Evolutionary conservation across 30 jellyfish, hydroid and myxozoan species (phyloP).

Genomic region (Aurelia aurita): DNA sequence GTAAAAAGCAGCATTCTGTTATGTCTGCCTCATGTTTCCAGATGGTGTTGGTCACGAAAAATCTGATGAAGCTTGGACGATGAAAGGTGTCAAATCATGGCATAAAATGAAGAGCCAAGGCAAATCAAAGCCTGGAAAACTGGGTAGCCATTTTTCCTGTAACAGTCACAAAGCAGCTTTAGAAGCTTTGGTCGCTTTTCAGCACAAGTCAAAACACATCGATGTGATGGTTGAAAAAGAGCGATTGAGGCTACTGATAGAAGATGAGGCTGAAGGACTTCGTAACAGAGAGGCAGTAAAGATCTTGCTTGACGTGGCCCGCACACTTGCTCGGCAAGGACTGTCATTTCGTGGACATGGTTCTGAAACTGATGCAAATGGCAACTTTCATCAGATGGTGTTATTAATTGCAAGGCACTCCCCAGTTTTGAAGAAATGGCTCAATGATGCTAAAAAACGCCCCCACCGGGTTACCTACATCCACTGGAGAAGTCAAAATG

Average conservation of each 20-base stretch:
- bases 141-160: constrained; percentile 40
- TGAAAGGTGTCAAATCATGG: constrained; percentile 39
- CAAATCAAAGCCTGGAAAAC: constrained; percentile 33
- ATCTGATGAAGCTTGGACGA: constrained; percentile 49
- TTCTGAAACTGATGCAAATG: constrained; percentile 34
- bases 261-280: constrained; percentile 5
- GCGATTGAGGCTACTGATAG: constrained; percentile 1
- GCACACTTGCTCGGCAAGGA: constrained; percentile 52
- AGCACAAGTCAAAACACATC: background rate
- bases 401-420: constrained; percentile 36
- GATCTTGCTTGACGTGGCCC: constrained; percentile 17
- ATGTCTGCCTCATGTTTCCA: constrained; percentile 19
- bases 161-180: constrained; percentile 20
- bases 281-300: constrained; percentile 1
- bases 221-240: constrained; percentile 8
- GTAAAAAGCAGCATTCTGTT: constrained; percentile 35
- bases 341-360: constrained; percentile 41
- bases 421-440: constrained; percentile 25
- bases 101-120: constrained; percentile 40
- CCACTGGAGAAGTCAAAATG: constrained; percentile 31
- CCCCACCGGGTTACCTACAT: constrained; percentile 34
- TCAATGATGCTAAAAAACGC: background rate
- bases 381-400: constrained; percentile 45
- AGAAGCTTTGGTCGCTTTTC: constrained; percentile 15
- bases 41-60: constrained; percentile 42